phyloP scores from a whole-genome alignment of 2,888 invertebrate species.

The Anthrax anthrax region DNA sequence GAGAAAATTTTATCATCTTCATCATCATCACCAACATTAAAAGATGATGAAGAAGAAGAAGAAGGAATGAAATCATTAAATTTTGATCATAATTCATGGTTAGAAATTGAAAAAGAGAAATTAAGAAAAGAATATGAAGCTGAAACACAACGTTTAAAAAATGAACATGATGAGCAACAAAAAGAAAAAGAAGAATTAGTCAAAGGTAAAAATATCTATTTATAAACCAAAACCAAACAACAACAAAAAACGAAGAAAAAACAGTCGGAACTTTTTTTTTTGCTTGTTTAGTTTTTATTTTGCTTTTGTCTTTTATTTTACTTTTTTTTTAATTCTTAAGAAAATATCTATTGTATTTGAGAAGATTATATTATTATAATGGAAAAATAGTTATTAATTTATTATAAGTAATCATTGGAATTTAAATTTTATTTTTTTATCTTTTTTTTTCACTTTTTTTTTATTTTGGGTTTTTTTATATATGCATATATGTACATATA shows the following conservation, averaged over 20 bases:
- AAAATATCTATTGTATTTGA: too few relatives aligned
- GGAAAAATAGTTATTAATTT: too few relatives aligned
- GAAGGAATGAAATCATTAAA: not conserved
- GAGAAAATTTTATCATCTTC: conserved; percentile 3
- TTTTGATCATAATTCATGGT: conserved; percentile 22
- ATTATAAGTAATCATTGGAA: too few relatives aligned
- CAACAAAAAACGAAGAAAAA: not conserved
- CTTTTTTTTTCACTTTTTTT: not conserved
- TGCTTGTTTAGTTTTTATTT: too few relatives aligned
- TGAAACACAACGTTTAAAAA: conserved; percentile 32
- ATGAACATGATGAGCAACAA: conserved; percentile 20
- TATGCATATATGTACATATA: too few relatives aligned
- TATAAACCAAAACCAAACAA: not conserved
- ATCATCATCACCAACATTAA: not conserved
- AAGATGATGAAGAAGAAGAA: not conserved
- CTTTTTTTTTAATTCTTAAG: too few relatives aligned
- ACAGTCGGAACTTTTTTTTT: too few relatives aligned
- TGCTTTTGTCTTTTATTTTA: too few relatives aligned
- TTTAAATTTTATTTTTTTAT: not conserved
- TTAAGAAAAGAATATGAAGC: conserved; percentile 23
- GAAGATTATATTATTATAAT: too few relatives aligned
- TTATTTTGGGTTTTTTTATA: not conserved
- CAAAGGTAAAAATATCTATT: conserved; percentile 9
- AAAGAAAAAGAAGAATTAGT: conserved; percentile 20
- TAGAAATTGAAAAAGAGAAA: conserved; percentile 35